Conservation (phyloP, 1,140 invertebrate species). For the Drosophila jambulina region DNA sequence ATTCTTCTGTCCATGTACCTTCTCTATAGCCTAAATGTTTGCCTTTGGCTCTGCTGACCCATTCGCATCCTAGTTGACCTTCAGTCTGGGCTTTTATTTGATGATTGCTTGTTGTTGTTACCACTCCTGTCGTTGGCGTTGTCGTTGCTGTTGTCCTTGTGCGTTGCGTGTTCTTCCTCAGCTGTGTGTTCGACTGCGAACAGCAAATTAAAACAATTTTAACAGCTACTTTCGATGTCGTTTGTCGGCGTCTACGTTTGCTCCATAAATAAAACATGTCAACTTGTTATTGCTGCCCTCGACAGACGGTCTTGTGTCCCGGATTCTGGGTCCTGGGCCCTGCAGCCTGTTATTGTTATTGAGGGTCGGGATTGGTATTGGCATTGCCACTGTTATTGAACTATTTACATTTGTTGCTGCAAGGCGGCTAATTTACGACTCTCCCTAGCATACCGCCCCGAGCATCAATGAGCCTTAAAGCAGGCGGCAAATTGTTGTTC, state of each 20-base stretch:
- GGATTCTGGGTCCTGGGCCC: background rate
- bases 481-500: constrained; percentile 77
- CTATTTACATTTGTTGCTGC: constrained; percentile 83
- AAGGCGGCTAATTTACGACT: constrained; percentile 71
- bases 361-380: constrained; percentile 42
- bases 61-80: constrained; percentile 47
- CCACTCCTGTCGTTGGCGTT: constrained; percentile 34
- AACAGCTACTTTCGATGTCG: constrained; percentile 78
- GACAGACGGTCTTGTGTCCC: constrained; percentile 48
- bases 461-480: constrained; percentile 70
- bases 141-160: constrained; percentile 23
- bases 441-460: constrained; percentile 19
- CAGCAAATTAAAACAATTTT: constrained; percentile 83
- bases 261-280: constrained; percentile 83
- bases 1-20: constrained; percentile 3
- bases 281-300: constrained; percentile 75
- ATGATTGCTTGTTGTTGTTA: constrained; percentile 50
- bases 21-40: constrained; percentile 23
- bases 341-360: constrained; percentile 61
- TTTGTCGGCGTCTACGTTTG: constrained; percentile 69
- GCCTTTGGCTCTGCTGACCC: constrained; percentile 35
- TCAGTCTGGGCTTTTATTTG: constrained; percentile 49
- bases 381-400: constrained; percentile 77
- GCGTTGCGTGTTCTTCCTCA: constrained; percentile 12
- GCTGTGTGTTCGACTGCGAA: constrained; percentile 50